Evolutionary conservation across 2,888 invertebrate species (phyloP).

Genomic region (Amphipyra berbera): DNA sequence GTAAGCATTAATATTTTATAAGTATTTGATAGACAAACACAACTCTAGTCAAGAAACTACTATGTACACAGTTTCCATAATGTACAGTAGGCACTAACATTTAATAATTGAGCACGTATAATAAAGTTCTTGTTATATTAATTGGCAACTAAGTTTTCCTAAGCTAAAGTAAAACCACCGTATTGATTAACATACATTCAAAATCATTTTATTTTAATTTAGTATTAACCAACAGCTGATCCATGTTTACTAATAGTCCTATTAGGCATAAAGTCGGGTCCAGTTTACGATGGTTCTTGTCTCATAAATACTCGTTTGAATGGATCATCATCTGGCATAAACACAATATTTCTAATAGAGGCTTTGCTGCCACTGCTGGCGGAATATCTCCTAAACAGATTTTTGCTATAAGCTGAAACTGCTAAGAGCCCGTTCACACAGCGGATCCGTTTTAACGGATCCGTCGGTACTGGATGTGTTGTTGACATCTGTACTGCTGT

Average conservation of each 20-base stretch:
- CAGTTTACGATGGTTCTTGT: conserved; percentile 17
- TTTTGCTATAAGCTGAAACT: background rate
- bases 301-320: conserved; percentile 22
- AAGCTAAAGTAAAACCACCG: background rate
- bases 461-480: too few species aligned
- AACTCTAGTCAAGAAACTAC: background rate
- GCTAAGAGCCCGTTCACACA: too few species aligned
- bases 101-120: background rate
- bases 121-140: conserved; percentile 1
- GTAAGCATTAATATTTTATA: background rate
- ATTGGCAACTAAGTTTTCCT: conserved; percentile 7
- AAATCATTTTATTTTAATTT: conserved; percentile 8
- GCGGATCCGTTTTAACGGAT: too few species aligned
- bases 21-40: background rate
- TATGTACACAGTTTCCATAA: background rate
- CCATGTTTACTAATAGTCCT: conserved; percentile 39
- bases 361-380: background rate
- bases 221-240: conserved; percentile 8
- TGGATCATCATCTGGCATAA: background rate
- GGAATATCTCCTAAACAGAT: background rate
- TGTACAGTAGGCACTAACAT: background rate
- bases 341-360: background rate
- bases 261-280: conserved; percentile 22
- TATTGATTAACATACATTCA: conserved; percentile 7
- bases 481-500: too few species aligned